A percentile compares a stretch with the other conserved stretches of the same genome.
phyloP scores from a whole-genome alignment of 1,140 invertebrate species.

The Drosophila suzukii region DNA sequence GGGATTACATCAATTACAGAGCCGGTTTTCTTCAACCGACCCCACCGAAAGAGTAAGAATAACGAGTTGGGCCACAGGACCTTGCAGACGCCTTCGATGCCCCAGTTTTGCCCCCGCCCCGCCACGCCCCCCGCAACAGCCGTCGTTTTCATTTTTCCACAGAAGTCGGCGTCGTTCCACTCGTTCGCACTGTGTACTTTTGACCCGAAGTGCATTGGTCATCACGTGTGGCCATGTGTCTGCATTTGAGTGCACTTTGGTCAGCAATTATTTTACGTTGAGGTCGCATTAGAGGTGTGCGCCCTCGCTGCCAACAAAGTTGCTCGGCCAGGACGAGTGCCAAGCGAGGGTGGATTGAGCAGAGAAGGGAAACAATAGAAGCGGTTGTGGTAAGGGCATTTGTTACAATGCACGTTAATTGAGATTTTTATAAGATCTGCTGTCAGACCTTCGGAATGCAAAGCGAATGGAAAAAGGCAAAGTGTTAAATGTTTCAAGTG shows the following conservation, averaged over 20 bases:
- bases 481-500: too few relatives aligned
- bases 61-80: conserved; percentile 57
- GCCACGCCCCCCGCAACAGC: neutral
- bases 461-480: too few relatives aligned
- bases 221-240: conserved; percentile 81
- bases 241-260: conserved; percentile 83
- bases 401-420: too few relatives aligned
- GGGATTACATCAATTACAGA: conserved; percentile 78
- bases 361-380: neutral
- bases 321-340: conserved; percentile 35
- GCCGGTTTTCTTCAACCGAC: conserved; percentile 68
- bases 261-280: conserved; percentile 83
- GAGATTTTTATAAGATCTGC: too few relatives aligned
- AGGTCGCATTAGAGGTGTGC: conserved; percentile 79
- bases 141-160: neutral
- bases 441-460: too few relatives aligned
- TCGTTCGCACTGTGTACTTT: conserved; percentile 64
- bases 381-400: too few relatives aligned
- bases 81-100: conserved; percentile 51
- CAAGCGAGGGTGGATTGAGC: conserved; percentile 29
- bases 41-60: conserved; percentile 78
- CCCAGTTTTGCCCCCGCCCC: conserved; percentile 25
- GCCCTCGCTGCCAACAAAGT: conserved; percentile 55
- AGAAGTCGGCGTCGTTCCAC: conserved; percentile 11
- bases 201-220: conserved; percentile 82